Evolutionary conservation across 2,113 vertebrate species (phyloP).

Genomic region (Periophthalmodon schlosseri): DNA sequence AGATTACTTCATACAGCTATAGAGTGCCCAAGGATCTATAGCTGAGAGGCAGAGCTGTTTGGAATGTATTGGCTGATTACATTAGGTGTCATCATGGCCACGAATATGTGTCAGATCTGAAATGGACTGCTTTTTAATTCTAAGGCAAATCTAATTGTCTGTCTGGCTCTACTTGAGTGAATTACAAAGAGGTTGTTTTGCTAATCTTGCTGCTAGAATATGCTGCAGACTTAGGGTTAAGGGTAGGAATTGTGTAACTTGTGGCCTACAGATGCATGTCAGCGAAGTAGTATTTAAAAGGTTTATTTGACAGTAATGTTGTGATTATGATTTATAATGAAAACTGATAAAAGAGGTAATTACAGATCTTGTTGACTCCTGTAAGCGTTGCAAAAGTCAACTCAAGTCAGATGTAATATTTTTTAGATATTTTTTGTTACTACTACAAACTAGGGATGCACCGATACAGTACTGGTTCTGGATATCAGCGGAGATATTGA

Average conservation of each 20-base stretch:
- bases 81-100: background rate
- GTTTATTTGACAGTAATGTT: background rate
- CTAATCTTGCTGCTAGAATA: no score
- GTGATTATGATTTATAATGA: no score
- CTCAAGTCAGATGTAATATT: no score
- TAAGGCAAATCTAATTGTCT: background rate
- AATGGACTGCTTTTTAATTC: background rate
- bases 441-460: background rate
- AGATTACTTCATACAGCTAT: background rate
- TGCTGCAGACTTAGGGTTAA: no score
- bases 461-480: no score
- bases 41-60: background rate
- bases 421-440: no score
- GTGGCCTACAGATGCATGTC: background rate
- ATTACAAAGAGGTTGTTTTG: no score
- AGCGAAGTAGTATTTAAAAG: background rate
- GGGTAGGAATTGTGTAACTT: background rate
- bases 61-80: background rate
- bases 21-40: background rate
- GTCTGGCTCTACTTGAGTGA: background rate
- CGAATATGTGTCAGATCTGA: background rate
- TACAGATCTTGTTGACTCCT: no score
- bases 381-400: no score
- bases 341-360: no score
- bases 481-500: no score